A percentile compares a stretch with the other conserved stretches of the same genome.
Conservation (phyloP, 2,888 invertebrate genomes). For the Cantharis rufa region DNA sequence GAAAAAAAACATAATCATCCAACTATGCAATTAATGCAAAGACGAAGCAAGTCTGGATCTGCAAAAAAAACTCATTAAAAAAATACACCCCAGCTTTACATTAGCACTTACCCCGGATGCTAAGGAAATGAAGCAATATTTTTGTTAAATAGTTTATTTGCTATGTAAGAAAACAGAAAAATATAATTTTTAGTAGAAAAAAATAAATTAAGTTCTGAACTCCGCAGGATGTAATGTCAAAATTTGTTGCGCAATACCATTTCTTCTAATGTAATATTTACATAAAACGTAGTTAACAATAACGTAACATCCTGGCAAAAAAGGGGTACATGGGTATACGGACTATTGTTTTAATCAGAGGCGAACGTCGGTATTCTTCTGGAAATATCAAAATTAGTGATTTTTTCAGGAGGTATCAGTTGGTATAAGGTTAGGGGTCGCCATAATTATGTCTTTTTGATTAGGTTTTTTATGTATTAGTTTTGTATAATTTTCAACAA, state of each 20-base stretch:
- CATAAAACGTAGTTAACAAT: background rate
- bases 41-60: constrained; percentile 38
- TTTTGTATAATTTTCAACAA: no score
- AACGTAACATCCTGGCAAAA: background rate
- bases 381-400: no score
- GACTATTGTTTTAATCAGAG: background rate
- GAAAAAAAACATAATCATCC: constrained; percentile 27
- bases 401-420: no score
- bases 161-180: background rate
- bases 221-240: background rate
- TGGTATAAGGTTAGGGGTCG: no score
- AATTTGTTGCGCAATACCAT: background rate
- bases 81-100: background rate
- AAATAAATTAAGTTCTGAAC: background rate
- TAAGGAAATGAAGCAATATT: background rate
- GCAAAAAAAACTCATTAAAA: constrained; percentile 3
- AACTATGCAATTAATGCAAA: constrained; percentile 32
- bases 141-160: background rate
- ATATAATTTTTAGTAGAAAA: background rate
- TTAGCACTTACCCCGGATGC: background rate
- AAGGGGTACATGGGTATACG: no score
- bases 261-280: background rate
- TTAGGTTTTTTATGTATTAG: no score
- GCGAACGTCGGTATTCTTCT: background rate
- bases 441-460: no score